phyloP scores from a whole-genome alignment of 2,888 invertebrate species.

The Alsophila aescularia region DNA sequence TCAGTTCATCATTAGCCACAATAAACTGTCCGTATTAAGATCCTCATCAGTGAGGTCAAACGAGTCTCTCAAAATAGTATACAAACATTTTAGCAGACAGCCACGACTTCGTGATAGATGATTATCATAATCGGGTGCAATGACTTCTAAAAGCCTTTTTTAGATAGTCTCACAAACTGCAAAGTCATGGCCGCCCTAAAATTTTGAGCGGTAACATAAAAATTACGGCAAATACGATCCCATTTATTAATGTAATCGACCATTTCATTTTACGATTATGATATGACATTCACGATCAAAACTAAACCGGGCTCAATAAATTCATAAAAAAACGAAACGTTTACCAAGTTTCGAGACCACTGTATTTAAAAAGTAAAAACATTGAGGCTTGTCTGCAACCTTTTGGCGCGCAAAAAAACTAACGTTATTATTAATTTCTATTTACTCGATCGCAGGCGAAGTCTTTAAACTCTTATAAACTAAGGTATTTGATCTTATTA shows the following conservation, averaged over 20 bases:
- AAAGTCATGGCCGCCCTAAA: constrained; percentile 32
- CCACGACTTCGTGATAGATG: constrained; percentile 46
- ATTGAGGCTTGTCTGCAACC: neutral
- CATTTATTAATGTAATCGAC: constrained; percentile 43
- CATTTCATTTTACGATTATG: constrained; percentile 46
- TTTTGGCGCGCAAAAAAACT: constrained; percentile 11
- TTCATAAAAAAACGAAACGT: constrained; percentile 13
- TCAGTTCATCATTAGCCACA: neutral
- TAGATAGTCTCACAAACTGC: constrained; percentile 11
- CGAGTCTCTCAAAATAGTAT: constrained; percentile 8
- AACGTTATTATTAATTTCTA: neutral
- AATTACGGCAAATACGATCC: constrained; percentile 23
- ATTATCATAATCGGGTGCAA: constrained; percentile 48
- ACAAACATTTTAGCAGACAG: constrained; percentile 36
- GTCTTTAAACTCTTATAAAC: neutral
- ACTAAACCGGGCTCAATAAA: constrained; percentile 40
- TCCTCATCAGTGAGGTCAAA: constrained; percentile 8
- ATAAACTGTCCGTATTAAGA: neutral
- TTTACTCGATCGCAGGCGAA: neutral
- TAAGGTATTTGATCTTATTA: constrained; percentile 1
- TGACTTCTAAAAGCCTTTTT: constrained; percentile 41
- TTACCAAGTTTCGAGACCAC: neutral
- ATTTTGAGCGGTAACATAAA: constrained; percentile 4
- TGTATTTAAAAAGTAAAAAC: neutral
- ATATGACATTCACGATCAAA: constrained; percentile 43